Evolutionary conservation across 2,888 invertebrate species (phyloP).

Genomic region (Aelia acuminata): DNA sequence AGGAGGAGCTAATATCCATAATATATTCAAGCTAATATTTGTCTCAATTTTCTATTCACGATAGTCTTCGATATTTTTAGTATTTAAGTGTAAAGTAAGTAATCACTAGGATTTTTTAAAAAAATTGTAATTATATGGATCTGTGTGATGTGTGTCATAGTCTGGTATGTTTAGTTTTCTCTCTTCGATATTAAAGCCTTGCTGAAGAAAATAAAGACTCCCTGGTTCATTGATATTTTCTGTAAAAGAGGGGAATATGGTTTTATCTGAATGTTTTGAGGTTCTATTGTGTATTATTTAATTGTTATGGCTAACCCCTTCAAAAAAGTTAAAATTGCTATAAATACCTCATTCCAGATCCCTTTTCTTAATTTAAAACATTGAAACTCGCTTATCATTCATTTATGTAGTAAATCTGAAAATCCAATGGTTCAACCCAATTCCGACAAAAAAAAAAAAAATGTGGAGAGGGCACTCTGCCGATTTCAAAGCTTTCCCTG

Average conservation of each 20-base stretch:
- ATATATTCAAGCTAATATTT: too few species aligned
- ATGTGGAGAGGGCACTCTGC: not conserved
- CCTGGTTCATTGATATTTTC: not conserved
- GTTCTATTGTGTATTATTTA: too few species aligned
- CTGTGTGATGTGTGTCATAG: not conserved
- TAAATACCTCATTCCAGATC: too few species aligned
- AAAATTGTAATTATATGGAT: not conserved
- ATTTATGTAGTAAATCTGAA: not conserved
- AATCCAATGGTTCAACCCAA: not conserved
- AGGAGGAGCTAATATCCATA: too few species aligned
- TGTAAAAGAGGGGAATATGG: not conserved
- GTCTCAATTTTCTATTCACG: too few species aligned
- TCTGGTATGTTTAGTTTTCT: not conserved
- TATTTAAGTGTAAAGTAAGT: not conserved
- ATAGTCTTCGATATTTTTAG: too few species aligned
- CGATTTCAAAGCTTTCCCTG: constrained; percentile 1
- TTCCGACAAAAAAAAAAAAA: not conserved
- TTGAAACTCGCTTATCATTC: not conserved
- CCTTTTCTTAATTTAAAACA: not conserved
- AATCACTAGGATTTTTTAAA: not conserved
- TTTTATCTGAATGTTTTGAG: not conserved
- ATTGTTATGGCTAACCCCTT: too few species aligned
- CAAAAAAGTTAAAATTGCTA: too few species aligned
- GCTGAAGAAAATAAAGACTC: not conserved
- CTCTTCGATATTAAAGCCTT: not conserved